These are phyloP conservation scores for Andricus quercusramuli DNA, from an alignment of 2,888 invertebrate species.

Conservation along the genomic window DNA sequence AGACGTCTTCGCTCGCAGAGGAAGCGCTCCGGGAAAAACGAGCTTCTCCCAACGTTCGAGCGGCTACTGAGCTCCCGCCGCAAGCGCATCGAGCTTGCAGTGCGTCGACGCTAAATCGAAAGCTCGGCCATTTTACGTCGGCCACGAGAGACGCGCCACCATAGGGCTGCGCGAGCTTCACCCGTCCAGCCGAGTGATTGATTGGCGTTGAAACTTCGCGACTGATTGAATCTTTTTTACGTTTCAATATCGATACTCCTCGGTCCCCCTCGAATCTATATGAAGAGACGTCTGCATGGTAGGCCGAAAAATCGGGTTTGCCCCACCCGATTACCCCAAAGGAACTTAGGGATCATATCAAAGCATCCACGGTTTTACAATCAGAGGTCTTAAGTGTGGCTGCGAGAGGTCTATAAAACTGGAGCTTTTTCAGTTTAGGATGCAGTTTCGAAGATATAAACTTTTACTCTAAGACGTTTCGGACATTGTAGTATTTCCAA, in stretches of 20 bases:
- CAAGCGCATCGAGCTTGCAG: constrained; percentile 75
- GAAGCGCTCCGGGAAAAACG: constrained; percentile 50
- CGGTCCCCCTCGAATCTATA: constrained; percentile 11
- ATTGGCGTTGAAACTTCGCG: constrained; percentile 77
- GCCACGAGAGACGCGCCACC: constrained; percentile 65
- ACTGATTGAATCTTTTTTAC: constrained; percentile 78
- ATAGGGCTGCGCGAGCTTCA: constrained; percentile 65
- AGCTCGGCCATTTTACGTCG: constrained; percentile 72
- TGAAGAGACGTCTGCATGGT: constrained; percentile 16
- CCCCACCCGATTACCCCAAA: not conserved
- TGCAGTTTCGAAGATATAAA: not conserved
- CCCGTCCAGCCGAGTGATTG: constrained; percentile 69
- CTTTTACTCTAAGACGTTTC: too few species aligned
- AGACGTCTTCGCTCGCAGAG: not conserved
- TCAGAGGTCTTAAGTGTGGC: constrained; percentile 1
- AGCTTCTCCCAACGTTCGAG: constrained; percentile 73
- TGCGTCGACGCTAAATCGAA: constrained; percentile 76
- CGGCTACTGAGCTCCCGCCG: constrained; percentile 78
- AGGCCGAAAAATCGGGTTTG: constrained; percentile 4
- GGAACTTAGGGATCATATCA: not conserved
- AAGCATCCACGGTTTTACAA: constrained; percentile 9
- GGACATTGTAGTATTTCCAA: too few species aligned
- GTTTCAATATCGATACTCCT: constrained; percentile 74
- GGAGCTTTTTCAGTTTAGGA: not conserved
- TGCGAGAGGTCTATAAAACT: not conserved